Conservation (phyloP, 2,113 vertebrate genomes). For the Casuarius casuarius region DNA sequence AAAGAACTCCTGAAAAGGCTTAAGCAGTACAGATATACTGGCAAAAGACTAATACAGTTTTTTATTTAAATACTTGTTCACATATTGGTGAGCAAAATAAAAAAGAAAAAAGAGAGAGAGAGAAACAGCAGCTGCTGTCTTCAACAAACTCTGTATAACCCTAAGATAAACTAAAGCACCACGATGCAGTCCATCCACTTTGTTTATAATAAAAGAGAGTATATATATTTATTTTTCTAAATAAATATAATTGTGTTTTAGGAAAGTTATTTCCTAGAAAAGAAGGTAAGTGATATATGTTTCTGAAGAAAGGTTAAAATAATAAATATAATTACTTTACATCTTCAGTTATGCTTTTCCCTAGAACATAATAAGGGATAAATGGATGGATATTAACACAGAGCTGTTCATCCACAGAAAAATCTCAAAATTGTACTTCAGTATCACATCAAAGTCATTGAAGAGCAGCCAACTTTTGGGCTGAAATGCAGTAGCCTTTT, state of each 20-base stretch:
- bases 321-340: not conserved
- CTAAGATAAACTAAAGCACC: not conserved
- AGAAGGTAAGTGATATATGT: not conserved
- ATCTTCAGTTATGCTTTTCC: not conserved
- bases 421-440: not conserved
- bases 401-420: not conserved
- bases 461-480: not conserved
- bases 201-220: not conserved
- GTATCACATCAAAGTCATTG: not conserved
- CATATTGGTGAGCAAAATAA: not conserved
- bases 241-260: not conserved
- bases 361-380: not conserved
- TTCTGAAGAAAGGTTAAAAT: not conserved
- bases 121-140: not conserved
- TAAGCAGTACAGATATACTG: not conserved
- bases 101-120: not conserved
- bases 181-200: not conserved
- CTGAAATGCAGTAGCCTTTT: not conserved
- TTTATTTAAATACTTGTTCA: not conserved
- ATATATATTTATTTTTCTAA: not conserved
- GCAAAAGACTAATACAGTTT: not conserved
- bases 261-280: not conserved
- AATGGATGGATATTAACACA: not conserved
- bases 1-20: not conserved
- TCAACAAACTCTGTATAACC: not conserved